Evolutionary conservation across 2,113 vertebrate genomes (phyloP), one percentile per base, ranked within the genome.

Genomic region (Osmerus mordax): DNA sequence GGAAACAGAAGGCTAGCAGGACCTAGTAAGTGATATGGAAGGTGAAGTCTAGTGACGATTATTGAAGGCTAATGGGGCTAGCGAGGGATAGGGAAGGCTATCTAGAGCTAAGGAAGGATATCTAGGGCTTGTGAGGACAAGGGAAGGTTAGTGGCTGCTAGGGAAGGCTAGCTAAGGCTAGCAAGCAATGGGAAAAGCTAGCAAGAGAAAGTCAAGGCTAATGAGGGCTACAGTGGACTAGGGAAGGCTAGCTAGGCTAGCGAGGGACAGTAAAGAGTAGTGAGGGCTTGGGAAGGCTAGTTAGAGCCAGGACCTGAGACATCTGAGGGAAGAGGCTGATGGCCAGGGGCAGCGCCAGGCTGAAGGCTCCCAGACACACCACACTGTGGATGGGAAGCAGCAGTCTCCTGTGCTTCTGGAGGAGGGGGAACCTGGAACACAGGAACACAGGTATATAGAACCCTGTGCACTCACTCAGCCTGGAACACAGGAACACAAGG

Each of bases 241-340:
- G 19, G 6, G 19, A 47, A 62, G 11, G 41, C n/a, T 62, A 60
- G 15, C 16, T 28, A 36, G 2, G 19, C 21, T 6, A 25, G 16
- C 61, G 2, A 69, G 18, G 58, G 25, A 36, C 55, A 8, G 23
- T 47, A 9, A 2, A 18, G 8, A 32, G 25, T 29, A 1, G 41
- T 47, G 41, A 47, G 41, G 11, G 15, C 8, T 58, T 2, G 2
- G 9, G 9, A 47, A 47, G 5, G 41, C 41, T 47, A n/a, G 5
- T 18, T 56, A n/a, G 54, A n/a, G 16, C 15, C 32, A 55, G 58
- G 69, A 98, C 96, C 96, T 98, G 93, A 0, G 95, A 97, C 92
- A 95, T 96, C 92, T 99, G 96, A 0, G 95, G 96, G 81, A 98
- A 98, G 84, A 98, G 93, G 77, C 95, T 97, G 94, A 98, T 98